A percentile compares a stretch with the other conserved stretches of the same genome.
Conservation (phyloP, 2,888 invertebrate species). For the Gonocerus acuteangulatus region DNA sequence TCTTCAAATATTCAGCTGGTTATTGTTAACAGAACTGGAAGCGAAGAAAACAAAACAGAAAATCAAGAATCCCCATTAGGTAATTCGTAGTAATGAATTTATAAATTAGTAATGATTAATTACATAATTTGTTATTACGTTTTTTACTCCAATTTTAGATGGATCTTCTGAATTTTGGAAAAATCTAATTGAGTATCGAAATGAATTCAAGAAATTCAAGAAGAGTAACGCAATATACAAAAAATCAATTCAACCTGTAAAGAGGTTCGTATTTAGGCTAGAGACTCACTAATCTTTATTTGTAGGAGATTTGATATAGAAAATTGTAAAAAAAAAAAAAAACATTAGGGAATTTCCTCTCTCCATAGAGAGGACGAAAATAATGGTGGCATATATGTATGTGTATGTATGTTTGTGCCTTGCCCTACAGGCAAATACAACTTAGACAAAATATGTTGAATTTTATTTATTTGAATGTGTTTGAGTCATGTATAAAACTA, state of each 20-base stretch:
- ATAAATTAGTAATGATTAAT: not conserved
- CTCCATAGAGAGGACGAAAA: too few relatives aligned
- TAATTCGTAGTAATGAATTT: not conserved
- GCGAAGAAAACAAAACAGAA: not conserved
- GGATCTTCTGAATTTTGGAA: not conserved
- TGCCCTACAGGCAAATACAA: too few relatives aligned
- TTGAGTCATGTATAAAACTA: too few relatives aligned
- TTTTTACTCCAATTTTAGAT: not conserved
- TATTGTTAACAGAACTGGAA: not conserved
- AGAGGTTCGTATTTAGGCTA: not conserved
- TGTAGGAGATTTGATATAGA: too few relatives aligned
- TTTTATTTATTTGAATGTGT: too few relatives aligned
- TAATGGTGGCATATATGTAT: too few relatives aligned
- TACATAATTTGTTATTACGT: not conserved
- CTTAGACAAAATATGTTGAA: too few relatives aligned
- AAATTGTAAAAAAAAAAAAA: too few relatives aligned
- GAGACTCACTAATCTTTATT: too few relatives aligned
- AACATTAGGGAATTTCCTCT: too few relatives aligned
- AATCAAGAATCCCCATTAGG: not conserved
- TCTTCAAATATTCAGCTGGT: not conserved
- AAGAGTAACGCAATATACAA: not conserved
- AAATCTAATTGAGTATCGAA: not conserved
- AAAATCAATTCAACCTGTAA: conserved; percentile 2
- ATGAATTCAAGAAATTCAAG: conserved; percentile 4
- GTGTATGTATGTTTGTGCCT: too few relatives aligned